phyloP scores from a whole-genome alignment of 2,113 vertebrate species.

The Marmota monax region DNA sequence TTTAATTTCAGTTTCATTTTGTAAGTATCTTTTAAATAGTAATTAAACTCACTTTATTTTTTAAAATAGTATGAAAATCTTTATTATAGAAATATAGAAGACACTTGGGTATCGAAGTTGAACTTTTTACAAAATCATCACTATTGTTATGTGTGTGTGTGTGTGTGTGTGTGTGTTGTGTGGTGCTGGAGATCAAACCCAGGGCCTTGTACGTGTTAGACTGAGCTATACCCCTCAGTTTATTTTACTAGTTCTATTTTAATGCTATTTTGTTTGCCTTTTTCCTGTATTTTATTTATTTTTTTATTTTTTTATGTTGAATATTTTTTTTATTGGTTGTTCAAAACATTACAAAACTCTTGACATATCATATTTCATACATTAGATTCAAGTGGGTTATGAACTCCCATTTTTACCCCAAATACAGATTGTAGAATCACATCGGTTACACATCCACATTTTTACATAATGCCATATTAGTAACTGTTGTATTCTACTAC shows the following conservation, averaged over 20 bases:
- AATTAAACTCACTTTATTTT: slow-evolving; percentile 5
- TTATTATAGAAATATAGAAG: neutral
- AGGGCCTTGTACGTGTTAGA: neutral
- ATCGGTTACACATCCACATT: too few relatives aligned
- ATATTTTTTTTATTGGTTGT: too few relatives aligned
- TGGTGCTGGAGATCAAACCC: neutral
- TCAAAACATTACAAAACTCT: too few relatives aligned
- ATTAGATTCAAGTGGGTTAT: too few relatives aligned
- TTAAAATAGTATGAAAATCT: neutral
- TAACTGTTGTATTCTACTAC: too few relatives aligned
- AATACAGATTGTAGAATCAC: too few relatives aligned
- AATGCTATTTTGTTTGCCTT: neutral
- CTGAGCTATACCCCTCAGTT: neutral
- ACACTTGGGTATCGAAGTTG: neutral
- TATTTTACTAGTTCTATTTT: neutral
- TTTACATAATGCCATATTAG: too few relatives aligned
- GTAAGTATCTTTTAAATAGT: neutral
- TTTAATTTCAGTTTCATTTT: slow-evolving; percentile 30
- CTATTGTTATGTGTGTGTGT: neutral
- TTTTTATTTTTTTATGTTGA: too few relatives aligned
- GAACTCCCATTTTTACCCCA: too few relatives aligned
- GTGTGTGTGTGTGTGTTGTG: neutral
- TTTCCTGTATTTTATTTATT: neutral
- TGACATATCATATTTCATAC: too few relatives aligned
- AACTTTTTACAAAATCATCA: neutral